Percentiles rank a stretch among this genome's conserved stretches.
Conservation (phyloP, 1,140 invertebrate species). For the Adelges cooleyi region DNA sequence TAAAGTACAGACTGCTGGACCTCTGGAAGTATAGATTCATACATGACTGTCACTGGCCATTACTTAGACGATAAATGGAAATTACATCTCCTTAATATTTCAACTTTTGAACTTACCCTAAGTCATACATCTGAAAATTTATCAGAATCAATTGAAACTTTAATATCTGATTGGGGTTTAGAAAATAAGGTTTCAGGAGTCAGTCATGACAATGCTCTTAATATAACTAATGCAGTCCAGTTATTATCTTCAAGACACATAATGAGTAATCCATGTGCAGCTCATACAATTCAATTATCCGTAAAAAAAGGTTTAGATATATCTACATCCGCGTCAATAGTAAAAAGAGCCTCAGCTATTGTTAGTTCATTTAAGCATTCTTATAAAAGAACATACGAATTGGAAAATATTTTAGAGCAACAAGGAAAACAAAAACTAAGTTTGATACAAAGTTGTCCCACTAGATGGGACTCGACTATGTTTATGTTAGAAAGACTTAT, state of each 20-base stretch:
- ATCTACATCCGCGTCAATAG: neutral
- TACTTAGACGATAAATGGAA: neutral
- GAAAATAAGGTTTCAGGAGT: neutral
- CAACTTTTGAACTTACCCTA: neutral
- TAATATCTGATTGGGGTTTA: neutral
- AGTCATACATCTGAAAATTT: neutral
- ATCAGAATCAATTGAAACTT: neutral
- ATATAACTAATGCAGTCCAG: constrained; percentile 1
- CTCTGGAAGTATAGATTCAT: neutral
- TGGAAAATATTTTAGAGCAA: constrained; percentile 8
- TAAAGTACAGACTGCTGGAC: constrained; percentile 5
- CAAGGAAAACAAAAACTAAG: neutral
- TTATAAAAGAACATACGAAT: neutral
- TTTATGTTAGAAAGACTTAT: neutral
- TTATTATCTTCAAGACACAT: neutral
- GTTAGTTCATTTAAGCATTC: neutral
- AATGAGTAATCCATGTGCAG: neutral
- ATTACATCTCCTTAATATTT: neutral
- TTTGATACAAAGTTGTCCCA: neutral
- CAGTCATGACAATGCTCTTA: neutral
- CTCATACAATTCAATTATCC: neutral
- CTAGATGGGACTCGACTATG: constrained; percentile 3
- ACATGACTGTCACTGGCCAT: neutral
- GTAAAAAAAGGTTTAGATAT: neutral
- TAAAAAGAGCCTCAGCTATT: constrained; percentile 2